Percentiles rank a stretch among this genome's conserved stretches.
Evolutionary conservation across 2,797 vertebrate species (phyloP).

Genomic region (Sebastes taczanowskii): DNA sequence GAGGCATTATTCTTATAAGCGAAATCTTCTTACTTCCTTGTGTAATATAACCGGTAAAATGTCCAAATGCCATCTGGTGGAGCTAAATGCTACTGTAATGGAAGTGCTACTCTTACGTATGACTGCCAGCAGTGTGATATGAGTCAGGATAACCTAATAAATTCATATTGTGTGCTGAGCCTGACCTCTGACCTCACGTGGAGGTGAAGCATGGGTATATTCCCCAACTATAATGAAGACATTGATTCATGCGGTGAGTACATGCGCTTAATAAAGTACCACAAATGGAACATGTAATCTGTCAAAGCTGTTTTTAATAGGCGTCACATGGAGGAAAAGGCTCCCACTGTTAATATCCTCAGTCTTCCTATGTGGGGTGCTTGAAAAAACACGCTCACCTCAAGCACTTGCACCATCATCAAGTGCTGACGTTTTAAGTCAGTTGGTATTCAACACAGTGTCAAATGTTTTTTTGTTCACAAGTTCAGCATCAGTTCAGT

Average conservation of each 20-base stretch:
- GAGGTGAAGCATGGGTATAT: not conserved
- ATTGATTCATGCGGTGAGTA: not conserved
- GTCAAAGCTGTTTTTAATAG: slow-evolving; percentile 82
- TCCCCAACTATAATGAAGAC: not conserved
- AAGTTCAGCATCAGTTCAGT: slow-evolving; percentile 65
- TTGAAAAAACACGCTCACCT: slow-evolving; percentile 46
- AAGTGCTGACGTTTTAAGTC: slow-evolving; percentile 48
- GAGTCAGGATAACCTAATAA: not conserved
- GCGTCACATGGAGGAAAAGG: slow-evolving; percentile 75
- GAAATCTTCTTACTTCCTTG: no score
- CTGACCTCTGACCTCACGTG: not conserved
- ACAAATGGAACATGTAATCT: slow-evolving; percentile 57
- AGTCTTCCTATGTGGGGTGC: slow-evolving; percentile 49
- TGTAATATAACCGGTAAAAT: not conserved
- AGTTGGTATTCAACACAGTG: slow-evolving; percentile 72
- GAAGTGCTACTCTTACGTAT: not conserved
- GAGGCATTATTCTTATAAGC: fast-evolving
- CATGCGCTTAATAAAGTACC: slow-evolving; percentile 23
- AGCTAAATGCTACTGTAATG: not conserved
- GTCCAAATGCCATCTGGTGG: not conserved
- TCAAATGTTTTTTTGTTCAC: slow-evolving; percentile 69
- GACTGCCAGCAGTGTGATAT: not conserved
- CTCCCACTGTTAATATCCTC: slow-evolving; percentile 68
- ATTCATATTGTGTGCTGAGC: not conserved
- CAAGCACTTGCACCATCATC: slow-evolving; percentile 52